Evolutionary conservation across 2,797 vertebrate species (phyloP), one percentile per base, ranked within the genome.

Genomic region (Nyctibius grandis): DNA sequence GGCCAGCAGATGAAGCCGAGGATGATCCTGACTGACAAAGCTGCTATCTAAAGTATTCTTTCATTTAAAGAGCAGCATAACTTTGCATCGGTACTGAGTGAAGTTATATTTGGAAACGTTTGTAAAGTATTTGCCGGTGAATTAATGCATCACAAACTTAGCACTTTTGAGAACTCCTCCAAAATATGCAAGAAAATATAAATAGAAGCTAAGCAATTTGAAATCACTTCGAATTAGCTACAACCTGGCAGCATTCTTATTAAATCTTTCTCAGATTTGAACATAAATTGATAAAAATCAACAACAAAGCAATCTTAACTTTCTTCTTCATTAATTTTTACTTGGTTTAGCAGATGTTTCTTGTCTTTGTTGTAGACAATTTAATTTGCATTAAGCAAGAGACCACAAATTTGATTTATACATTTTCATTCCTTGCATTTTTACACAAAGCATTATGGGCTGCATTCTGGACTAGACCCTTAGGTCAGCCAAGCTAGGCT

Each of bases 291-390:
- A 92, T 79, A 88, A 92, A 93, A 91, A 94, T 45, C 83, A 73
- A 50, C 82, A 85, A 63, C 67, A 77, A 61, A 94, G 65, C 69
- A 50, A 90, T 83, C 67, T 91, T 82, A 1, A 95, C 96, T 96
- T 96, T 94, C 94, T 65, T 84, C 88, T 85, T 68, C 87, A 83
- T 96, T 96, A 94, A 88, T 89, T 95, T 90, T 80, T 50, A 48
- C 74, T 91, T 53, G n/a, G 38, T 68, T 84, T 34, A 95, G 88
- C 92, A 93, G 91, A 87, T 95, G 79, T 29, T 84, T 70, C 1
- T 0, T 89, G 74, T 64, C 78, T 89, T 69, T 57, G 64, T 56
- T 26, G 69, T 48, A 69, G 76, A 16, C 26, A 81, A 4, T 67
- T 89, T 70, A 29, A 91, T 88, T 74, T 93, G 94, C 91, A 83